Percentiles rank a stretch among this genome's conserved stretches.
Evolutionary conservation across 2,888 invertebrate species (phyloP).

Genomic region (Harpagoxenus sublaevis): DNA sequence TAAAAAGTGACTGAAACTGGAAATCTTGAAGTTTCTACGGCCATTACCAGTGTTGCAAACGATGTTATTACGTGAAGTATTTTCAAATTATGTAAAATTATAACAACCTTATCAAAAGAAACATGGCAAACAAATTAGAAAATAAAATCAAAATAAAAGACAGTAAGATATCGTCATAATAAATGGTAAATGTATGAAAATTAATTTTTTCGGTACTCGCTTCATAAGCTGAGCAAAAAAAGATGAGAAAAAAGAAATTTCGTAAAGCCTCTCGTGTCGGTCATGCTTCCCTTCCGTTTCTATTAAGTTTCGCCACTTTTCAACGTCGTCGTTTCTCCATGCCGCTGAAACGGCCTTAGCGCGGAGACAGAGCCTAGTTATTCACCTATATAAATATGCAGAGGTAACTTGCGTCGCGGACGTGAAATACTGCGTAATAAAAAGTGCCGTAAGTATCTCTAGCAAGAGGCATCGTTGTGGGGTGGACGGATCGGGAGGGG

Average conservation of each 20-base stretch:
- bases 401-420: slow-evolving; percentile 77
- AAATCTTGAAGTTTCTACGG: not conserved
- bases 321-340: slow-evolving; percentile 40
- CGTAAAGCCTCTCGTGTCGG: slow-evolving; percentile 2
- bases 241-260: slow-evolving; percentile 1
- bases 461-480: slow-evolving; percentile 74
- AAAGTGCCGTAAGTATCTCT: slow-evolving; percentile 81
- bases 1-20: slow-evolving; percentile 24
- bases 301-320: slow-evolving; percentile 62
- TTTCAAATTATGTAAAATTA: slow-evolving; percentile 18
- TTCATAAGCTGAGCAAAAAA: not conserved
- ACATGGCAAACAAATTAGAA: not conserved
- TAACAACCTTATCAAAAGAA: not conserved
- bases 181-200: not conserved
- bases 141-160: not conserved
- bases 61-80: not conserved
- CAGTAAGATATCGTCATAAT: not conserved
- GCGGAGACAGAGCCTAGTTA: slow-evolving; percentile 74
- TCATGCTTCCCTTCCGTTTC: slow-evolving; percentile 58
- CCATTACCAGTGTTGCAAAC: not conserved
- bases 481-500: slow-evolving; percentile 60
- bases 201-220: not conserved
- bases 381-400: slow-evolving; percentile 82
- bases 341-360: slow-evolving; percentile 51
- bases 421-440: slow-evolving; percentile 84